Evolutionary conservation across 2,113 vertebrate genomes (phyloP), one percentile per base, ranked within the genome.

Genomic region (Heliornis fulica): DNA sequence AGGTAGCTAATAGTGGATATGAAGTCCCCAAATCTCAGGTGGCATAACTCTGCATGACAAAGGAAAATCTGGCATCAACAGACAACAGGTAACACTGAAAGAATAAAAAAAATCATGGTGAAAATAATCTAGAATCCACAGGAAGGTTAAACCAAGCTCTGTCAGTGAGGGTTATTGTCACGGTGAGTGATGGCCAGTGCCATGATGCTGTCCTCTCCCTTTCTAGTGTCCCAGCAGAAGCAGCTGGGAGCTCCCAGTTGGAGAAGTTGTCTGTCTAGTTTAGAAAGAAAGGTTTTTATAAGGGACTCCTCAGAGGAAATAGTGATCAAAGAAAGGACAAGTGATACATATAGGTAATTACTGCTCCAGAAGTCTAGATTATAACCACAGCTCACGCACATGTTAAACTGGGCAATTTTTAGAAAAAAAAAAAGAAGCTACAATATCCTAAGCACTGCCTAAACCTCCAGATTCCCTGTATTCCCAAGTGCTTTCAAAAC

Each of bases 101-200:
- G 65, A 9, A 80, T 77, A 51, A 95, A 70, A 90, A 48, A 10
- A 56, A 36, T 54, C 18, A 26, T 36, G 18, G 5, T 90, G 14
- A 70, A 74, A 87, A 50, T 12, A 9, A 46, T 25, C 40, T 68
- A 15, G 5, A 53, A 75, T 85, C 56, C 5, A 4, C 41, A 74
- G 38, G 36, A 87, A 78, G 20, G 63, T 65, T 56, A 53, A 66
- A 75, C 41, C 26, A 65, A 66, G 45, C 56, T 79, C 56, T 50
- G 78, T 64, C 64, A 69, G 34, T 0, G 0, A 53, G 45, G 10
- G 5, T 74, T 88, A 28, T 77, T 2, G 2, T 28, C 2, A 2
- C 4, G 10, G 40, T 18, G 82, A 32, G 65, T 46, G 45, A 46
- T 14, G 50, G 48, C 11, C 45, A 53, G 36, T 4, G 14, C 31